Base-by-base conservation (phyloP, 1,140 invertebrate genomes). In the Drosophila pruinosa region DNA sequence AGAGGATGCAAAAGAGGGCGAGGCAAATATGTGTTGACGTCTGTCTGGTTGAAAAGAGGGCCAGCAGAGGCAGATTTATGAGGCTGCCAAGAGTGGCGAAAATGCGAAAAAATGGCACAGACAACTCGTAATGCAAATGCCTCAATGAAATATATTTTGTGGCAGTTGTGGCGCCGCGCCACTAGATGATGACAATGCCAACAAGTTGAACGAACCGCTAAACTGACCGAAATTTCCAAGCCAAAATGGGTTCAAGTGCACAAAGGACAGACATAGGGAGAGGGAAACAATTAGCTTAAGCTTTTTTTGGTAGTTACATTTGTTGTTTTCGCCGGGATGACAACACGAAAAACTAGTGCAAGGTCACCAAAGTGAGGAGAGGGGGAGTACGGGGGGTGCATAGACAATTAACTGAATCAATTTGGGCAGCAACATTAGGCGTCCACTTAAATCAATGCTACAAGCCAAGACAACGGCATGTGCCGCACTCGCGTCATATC, bases 201-300 rank as follows among this genome's bases (percentile, higher is more conserved):
- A 59, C 75, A 81, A 83, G 79, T 83, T 83, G 72, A 83, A 83
- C 39, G 80, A 79, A 82, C 78, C 57, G 54, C 48, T 28, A 36
- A 21, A 41, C 58, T 62, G 58, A 38, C 58, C 64, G 12, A 53
- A 28, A 17, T 17, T 50, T 31, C 24, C 15, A 19, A n/a, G 14
- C 52, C 34, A 31, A 34, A 38, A 28, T 53, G 50, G n/a, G 57
- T 52, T 53, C 58, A 70, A 70, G 67, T 63, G 61, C 67, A 70
- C 12, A 47, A 14, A 4, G 43, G 6, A 5, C 12, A 24, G 21
- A 14, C 36, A 39, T 3, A 43, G 38, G 1, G 1, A 26, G 22
- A 14, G 45, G 2, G 5, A 48, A 50, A 26, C 26, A 50, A 50
- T 50, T 50, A 50, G 47, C 47, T 28, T 8, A 17, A 50, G 24